These are phyloP conservation scores for Syngnathoides biaculeatus DNA, from an alignment of 2,113 vertebrate species.

Conservation along the genomic window DNA sequence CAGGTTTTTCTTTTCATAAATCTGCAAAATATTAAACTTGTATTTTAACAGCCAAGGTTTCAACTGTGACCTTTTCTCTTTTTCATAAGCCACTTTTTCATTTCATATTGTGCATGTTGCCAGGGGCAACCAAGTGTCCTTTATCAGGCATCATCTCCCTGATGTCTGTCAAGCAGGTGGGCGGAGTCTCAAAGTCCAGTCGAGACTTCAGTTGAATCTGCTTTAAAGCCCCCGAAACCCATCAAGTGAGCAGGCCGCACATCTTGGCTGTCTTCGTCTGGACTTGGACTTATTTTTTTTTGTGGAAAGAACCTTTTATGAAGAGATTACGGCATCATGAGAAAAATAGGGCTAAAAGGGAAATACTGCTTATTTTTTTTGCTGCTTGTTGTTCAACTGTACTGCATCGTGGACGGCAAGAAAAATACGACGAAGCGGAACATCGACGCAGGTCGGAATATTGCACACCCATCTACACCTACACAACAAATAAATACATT, in stretches of 20 bases:
- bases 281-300: not conserved
- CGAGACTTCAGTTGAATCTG: not conserved
- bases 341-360: slow-evolving; percentile 16
- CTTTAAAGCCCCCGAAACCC: too few relatives aligned
- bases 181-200: slow-evolving; percentile 9
- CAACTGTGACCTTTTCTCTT: not conserved
- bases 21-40: too few relatives aligned
- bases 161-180: slow-evolving; percentile 10
- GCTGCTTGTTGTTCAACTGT: slow-evolving; percentile 46
- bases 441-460: slow-evolving; percentile 54
- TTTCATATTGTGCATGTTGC: slow-evolving; percentile 4
- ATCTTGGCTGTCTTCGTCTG: not conserved
- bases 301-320: not conserved
- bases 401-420: slow-evolving; percentile 46
- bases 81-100: not conserved
- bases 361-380: slow-evolving; percentile 57
- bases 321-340: slow-evolving; percentile 28
- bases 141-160: slow-evolving; percentile 10
- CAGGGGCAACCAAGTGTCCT: slow-evolving; percentile 8
- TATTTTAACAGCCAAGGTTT: too few relatives aligned
- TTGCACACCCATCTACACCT: not conserved
- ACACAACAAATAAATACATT: not conserved
- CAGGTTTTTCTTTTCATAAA: too few relatives aligned
- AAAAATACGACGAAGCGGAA: slow-evolving; percentile 28
- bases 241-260: not conserved